Evolutionary conservation across 1,140 invertebrate species (phyloP), one percentile per base, ranked within the genome.

Genomic region (Hypothenemus hampei): DNA sequence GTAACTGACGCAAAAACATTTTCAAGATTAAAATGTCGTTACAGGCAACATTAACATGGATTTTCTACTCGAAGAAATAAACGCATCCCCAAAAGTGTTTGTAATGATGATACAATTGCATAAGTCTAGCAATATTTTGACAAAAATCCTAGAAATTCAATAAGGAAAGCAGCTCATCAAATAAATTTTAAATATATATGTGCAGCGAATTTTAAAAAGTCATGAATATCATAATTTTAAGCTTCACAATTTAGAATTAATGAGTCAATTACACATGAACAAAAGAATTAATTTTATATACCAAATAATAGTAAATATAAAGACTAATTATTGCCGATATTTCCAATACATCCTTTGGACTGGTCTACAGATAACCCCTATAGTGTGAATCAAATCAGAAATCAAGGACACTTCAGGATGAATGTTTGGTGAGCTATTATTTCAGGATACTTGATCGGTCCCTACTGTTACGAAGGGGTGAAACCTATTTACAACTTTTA

Each of bases 211-310:
- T 44, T 44, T 44, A 44, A 20, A 23, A 24, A 10, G n/a, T 10
- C 19, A 47, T 19, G 45, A 16, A 11, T 47, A 31, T 20, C 6
- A 47, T 31, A 29, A 31, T 18, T 47, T 18, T 13, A 47, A 47
- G 23, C n/a, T 47, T 33, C 45, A 31, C 45, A 47, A 31, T 20
- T 47, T 47, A 20, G 45, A 47, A 20, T 18, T 23, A 13, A n/a
- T 31, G 24, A 6, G 16, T 31, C 26, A 31, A 31, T 31, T 31
- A 3, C 26, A 31, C 35, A 11, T 24, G 3, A 8, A 47, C 8
- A 3, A n/a, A 19, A 11, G 18, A 13, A 31, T 47, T n/a, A 2
- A 31, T 31, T 31, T 31, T 31, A 2, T 31, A 31, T 11, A n/a
- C 24, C 24, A 47, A 21, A 20, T 23, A 11, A 43, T 43, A 20